phyloP scores from a whole-genome alignment of 2,888 invertebrate species.

The Nomada fucata region DNA sequence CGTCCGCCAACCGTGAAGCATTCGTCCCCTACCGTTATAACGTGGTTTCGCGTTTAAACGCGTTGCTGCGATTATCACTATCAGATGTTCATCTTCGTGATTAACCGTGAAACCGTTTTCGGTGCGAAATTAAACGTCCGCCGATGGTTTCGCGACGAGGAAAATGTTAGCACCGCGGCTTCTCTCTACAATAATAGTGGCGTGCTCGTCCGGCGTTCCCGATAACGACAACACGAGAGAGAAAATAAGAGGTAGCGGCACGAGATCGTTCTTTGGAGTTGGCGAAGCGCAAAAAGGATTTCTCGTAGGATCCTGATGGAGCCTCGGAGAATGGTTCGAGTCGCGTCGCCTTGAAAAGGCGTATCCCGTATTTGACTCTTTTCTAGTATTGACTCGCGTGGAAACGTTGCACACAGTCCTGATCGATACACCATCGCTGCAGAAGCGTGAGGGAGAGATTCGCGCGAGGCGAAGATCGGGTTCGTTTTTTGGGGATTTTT shows the following conservation, averaged over 20 bases:
- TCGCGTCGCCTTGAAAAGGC: constrained; percentile 48
- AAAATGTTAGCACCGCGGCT: background rate
- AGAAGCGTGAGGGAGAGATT: constrained; percentile 2
- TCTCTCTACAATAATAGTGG: constrained; percentile 10
- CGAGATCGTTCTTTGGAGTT: constrained; percentile 55
- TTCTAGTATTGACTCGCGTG: constrained; percentile 50
- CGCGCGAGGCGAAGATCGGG: constrained; percentile 3
- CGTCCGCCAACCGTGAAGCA: constrained; percentile 44
- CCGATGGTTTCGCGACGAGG: background rate
- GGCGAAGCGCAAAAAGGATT: constrained; percentile 62
- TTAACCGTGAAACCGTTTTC: background rate
- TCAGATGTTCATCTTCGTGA: background rate
- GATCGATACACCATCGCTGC: constrained; percentile 30
- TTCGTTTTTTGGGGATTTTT: background rate
- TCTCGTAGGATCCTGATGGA: constrained; percentile 55
- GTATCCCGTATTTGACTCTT: constrained; percentile 47
- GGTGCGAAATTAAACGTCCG: background rate
- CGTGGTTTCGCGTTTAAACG: constrained; percentile 14
- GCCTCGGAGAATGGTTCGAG: constrained; percentile 52
- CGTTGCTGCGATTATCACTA: background rate
- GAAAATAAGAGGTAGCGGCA: constrained; percentile 32
- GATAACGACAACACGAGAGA: constrained; percentile 41
- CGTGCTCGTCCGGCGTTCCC: constrained; percentile 51
- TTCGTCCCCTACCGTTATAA: constrained; percentile 15
- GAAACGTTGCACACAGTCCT: constrained; percentile 39